Conservation (phyloP, 2,888 invertebrate genomes). For the Dasysyrphus albostriatus region DNA sequence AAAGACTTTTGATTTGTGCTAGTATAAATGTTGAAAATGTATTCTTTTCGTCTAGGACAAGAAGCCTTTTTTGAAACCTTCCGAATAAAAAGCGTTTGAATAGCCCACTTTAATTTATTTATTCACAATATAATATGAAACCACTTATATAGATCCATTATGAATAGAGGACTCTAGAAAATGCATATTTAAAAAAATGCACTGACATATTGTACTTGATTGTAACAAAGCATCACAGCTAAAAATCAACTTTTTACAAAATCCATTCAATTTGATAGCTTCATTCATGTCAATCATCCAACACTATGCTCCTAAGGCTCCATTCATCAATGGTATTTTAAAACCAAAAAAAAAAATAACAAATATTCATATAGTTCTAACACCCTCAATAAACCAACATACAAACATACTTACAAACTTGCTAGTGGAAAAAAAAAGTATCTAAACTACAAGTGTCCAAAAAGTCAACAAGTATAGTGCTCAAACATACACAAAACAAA, state of each 20-base stretch:
- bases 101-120: no score
- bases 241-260: not conserved
- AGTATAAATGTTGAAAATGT: no score
- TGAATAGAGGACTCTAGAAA: no score
- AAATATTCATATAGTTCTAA: constrained; percentile 14
- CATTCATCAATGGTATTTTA: not conserved
- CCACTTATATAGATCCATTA: no score
- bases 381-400: not conserved
- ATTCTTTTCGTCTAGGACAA: no score
- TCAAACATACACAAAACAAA: constrained; percentile 35
- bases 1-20: no score
- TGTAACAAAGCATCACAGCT: not conserved
- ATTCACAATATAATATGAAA: no score
- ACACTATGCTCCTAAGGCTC: not conserved
- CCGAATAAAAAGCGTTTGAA: no score
- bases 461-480: constrained; percentile 58
- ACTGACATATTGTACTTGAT: no score
- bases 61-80: no score
- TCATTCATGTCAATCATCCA: not conserved
- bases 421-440: not conserved
- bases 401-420: no score
- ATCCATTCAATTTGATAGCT: not conserved
- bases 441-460: constrained; percentile 27
- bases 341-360: not conserved
- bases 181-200: no score